phyloP scores from a whole-genome alignment of 2,797 vertebrate species.

The Sebastolobus altivelis region DNA sequence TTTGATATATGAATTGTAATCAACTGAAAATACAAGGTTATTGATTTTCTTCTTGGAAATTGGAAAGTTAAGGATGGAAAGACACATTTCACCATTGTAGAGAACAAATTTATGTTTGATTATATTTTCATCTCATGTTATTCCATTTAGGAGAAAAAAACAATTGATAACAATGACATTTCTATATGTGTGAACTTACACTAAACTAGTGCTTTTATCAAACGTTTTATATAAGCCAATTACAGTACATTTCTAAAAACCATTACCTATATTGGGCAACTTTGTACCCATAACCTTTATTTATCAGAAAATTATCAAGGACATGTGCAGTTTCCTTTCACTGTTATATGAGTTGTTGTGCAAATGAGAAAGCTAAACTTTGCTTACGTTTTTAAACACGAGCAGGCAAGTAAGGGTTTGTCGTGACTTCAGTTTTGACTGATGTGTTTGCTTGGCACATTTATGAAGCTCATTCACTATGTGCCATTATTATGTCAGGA shows the following conservation, averaged over 20 bases:
- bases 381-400: neutral
- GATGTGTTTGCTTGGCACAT: neutral
- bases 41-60: neutral
- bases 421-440: neutral
- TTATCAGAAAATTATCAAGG: neutral
- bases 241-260: no score
- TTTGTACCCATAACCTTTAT: no score
- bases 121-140: neutral
- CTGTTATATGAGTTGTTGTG: neutral
- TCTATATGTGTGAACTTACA: neutral
- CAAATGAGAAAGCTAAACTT: neutral
- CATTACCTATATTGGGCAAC: no score
- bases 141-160: neutral
- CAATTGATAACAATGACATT: neutral
- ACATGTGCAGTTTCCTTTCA: neutral
- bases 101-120: neutral
- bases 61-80: neutral
- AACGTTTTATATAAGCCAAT: no score
- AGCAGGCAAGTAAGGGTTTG: neutral
- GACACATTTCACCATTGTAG: neutral
- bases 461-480: neutral
- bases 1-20: neutral
- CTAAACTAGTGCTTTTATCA: no score
- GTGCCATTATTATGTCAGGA: neutral
- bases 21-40: neutral